Evolutionary conservation across 2,113 vertebrate species (phyloP).

Genomic region (Alethe diademata): DNA sequence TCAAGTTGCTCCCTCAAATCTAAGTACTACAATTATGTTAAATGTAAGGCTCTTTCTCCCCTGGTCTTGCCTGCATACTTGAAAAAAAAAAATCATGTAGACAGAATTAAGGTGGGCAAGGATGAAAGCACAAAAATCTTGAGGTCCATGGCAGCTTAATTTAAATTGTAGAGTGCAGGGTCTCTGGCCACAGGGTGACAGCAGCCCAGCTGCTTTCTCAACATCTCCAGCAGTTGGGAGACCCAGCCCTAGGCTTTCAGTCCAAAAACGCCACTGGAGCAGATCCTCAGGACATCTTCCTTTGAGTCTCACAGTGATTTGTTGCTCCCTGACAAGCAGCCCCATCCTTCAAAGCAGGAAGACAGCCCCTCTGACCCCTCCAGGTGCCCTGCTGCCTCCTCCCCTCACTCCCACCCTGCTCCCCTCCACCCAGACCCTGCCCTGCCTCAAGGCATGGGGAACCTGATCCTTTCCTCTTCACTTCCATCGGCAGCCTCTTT

Average conservation of each 20-base stretch:
- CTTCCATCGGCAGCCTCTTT: not conserved
- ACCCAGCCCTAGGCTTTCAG: not conserved
- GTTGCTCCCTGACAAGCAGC: not conserved
- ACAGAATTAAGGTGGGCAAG: not conserved
- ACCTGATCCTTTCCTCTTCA: not conserved
- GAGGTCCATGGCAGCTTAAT: not conserved
- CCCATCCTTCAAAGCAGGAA: not conserved
- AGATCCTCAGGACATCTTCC: not conserved
- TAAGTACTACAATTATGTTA: not conserved
- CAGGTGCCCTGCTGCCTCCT: not conserved
- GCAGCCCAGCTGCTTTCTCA: not conserved
- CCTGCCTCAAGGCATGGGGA: fast-evolving
- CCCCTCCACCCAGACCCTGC: not conserved
- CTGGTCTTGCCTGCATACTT: not conserved
- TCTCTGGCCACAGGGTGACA: not conserved
- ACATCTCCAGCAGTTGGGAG: not conserved
- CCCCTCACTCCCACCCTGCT: not conserved
- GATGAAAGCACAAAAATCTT: not conserved
- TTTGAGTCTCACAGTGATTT: not conserved
- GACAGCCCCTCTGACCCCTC: not conserved
- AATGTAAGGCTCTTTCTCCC: not conserved
- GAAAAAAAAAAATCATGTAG: not conserved
- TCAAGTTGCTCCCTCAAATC: not conserved
- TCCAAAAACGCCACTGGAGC: not conserved
- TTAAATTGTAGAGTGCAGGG: not conserved